Evolutionary conservation across 2,888 invertebrate genomes (phyloP), one percentile per base, ranked within the genome.

Genomic region (Argyra leucocephala): DNA sequence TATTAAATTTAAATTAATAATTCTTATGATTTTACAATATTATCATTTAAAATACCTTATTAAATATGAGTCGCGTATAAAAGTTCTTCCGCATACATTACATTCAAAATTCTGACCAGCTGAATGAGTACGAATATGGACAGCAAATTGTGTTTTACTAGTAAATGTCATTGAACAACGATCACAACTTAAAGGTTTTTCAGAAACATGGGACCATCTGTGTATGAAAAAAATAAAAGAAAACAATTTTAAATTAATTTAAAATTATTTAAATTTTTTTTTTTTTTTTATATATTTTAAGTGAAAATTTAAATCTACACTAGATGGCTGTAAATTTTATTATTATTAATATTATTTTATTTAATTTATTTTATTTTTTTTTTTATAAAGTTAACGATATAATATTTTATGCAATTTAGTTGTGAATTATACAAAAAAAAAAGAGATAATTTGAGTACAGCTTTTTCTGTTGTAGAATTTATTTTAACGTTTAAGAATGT

Each of bases 121-220:
- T 21, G 86, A 83, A 80, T 89, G 90, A 68, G 87, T 86, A 80
- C 88, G 86, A 77, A 89, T 86, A 81, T 90, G 90, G 68, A 87
- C 82, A 69, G 88, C 86, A 79, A 89, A 89, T 81, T 88, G 87
- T 67, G 85, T 84, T 81, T 88, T 89, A 73, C 86, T 88, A 64
- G 86, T 88, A 79, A 89, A 89, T 68, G 87, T 86, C 80, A 87
- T 83, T 72, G 87, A 86, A 78, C 89, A 87, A 70, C 86, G 83
- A 74, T 86, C 86, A 80, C 89, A 89, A 71, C 85, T 85, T 72
- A 88, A 76, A 57, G 88, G 88, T 79, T 88, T 87, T 76, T 89
- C 89, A 6, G 88, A 86, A 64, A 89, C 87, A 78, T 90, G 90
- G 63, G 89, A 88, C 89, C 89, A 89, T 71, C 88, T 84, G 72